Evolutionary conservation across 1,140 invertebrate species (phyloP).

Genomic region (Penaeus vannamei): DNA sequence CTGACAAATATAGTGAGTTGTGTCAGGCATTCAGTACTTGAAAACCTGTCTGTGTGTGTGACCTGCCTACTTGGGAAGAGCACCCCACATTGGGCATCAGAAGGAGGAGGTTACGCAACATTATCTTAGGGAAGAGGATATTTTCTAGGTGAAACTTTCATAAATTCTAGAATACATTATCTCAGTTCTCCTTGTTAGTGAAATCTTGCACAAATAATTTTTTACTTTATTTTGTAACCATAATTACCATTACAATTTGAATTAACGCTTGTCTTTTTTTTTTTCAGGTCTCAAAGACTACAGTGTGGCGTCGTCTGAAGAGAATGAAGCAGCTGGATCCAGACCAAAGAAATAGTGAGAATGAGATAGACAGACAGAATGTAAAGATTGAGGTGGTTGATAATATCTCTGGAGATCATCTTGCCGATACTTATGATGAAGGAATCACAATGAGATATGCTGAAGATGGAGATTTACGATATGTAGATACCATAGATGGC

Average conservation of each 20-base stretch:
- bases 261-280: neutral
- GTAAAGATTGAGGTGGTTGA: conserved; percentile 27
- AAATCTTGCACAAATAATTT: neutral
- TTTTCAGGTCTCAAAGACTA: conserved; percentile 25
- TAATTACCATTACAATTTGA: neutral
- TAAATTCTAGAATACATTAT: no score
- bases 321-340: conserved; percentile 24
- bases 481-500: neutral
- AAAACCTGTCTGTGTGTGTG: no score
- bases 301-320: conserved; percentile 38
- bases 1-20: no score
- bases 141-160: no score
- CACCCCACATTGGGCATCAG: no score
- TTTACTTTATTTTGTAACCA: neutral
- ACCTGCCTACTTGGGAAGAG: no score
- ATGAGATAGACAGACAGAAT: conserved; percentile 5
- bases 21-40: no score
- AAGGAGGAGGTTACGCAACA: no score
- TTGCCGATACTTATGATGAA: conserved; percentile 6
- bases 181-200: no score
- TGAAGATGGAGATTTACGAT: conserved; percentile 8
- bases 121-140: no score
- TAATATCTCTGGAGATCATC: neutral
- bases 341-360: conserved; percentile 1
- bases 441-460: conserved; percentile 22